These are phyloP conservation scores for Meles meles DNA, from an alignment of 2,113 vertebrate species.

Conservation along the genomic window DNA sequence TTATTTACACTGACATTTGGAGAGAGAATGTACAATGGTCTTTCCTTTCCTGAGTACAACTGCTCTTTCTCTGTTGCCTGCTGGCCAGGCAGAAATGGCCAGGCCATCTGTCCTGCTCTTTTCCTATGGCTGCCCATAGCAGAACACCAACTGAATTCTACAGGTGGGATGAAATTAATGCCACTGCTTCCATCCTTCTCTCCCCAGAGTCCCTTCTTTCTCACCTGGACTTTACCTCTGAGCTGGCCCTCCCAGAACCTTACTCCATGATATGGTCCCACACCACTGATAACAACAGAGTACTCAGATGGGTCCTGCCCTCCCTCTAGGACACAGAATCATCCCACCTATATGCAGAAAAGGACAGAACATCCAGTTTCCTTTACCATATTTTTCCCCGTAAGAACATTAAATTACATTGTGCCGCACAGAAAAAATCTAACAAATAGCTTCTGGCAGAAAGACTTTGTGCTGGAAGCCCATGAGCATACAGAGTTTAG, in stretches of 20 bases:
- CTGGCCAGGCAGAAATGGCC: background rate
- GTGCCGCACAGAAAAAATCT: background rate
- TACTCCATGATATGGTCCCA: background rate
- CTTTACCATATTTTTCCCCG: background rate
- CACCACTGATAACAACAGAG: background rate
- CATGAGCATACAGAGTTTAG: background rate
- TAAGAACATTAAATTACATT: background rate
- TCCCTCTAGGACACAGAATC: background rate
- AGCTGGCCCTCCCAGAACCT: background rate
- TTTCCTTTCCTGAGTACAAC: background rate
- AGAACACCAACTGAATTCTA: background rate
- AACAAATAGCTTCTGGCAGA: background rate
- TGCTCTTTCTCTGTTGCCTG: background rate
- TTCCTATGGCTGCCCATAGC: no score
- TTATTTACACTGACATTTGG: background rate
- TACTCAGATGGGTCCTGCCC: no score
- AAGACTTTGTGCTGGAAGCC: background rate
- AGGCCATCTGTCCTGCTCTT: background rate
- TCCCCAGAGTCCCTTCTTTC: background rate
- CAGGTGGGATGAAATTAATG: background rate
- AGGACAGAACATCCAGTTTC: background rate
- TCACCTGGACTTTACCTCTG: background rate
- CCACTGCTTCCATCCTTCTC: background rate
- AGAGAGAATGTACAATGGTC: background rate
- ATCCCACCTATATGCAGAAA: background rate